A percentile compares a stretch with the other conserved stretches of the same genome.
These are phyloP conservation scores for Stictonetta naevosa DNA, from an alignment of 2,113 vertebrate species.

Conservation along the genomic window DNA sequence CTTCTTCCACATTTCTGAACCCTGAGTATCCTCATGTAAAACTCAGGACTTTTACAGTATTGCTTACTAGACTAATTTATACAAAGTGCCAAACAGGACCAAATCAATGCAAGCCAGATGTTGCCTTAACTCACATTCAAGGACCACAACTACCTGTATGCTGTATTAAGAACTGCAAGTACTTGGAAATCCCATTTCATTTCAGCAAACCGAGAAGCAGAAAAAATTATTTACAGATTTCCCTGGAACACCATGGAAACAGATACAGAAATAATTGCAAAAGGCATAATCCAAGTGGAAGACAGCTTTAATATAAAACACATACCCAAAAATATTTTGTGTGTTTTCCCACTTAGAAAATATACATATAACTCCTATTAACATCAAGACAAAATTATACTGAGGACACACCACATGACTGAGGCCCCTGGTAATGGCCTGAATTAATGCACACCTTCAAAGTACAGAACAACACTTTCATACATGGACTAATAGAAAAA, in stretches of 20 bases:
- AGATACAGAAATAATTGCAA: conserved; percentile 33
- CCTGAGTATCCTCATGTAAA: neutral
- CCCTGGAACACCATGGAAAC: conserved; percentile 63
- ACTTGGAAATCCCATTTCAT: conserved; percentile 4
- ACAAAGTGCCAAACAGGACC: neutral
- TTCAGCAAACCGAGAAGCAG: neutral
- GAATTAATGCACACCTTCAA: conserved; percentile 28
- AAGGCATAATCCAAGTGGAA: conserved; percentile 36
- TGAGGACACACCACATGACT: conserved; percentile 2
- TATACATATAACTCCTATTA: conserved; percentile 20
- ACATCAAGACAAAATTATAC: conserved; percentile 20
- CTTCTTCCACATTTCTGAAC: neutral
- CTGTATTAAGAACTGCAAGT: neutral
- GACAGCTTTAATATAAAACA: neutral
- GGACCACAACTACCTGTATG: neutral
- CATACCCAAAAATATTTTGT: neutral
- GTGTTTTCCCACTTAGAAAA: conserved; percentile 45
- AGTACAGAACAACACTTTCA: neutral
- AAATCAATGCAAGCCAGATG: neutral
- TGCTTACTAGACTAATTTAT: neutral
- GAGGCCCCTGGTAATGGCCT: neutral
- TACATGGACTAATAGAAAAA: neutral
- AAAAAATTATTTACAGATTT: conserved; percentile 57
- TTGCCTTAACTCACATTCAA: neutral
- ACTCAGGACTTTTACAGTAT: neutral